phyloP scores from a whole-genome alignment of 2,888 invertebrate genomes.

The Nomada lathburiana region DNA sequence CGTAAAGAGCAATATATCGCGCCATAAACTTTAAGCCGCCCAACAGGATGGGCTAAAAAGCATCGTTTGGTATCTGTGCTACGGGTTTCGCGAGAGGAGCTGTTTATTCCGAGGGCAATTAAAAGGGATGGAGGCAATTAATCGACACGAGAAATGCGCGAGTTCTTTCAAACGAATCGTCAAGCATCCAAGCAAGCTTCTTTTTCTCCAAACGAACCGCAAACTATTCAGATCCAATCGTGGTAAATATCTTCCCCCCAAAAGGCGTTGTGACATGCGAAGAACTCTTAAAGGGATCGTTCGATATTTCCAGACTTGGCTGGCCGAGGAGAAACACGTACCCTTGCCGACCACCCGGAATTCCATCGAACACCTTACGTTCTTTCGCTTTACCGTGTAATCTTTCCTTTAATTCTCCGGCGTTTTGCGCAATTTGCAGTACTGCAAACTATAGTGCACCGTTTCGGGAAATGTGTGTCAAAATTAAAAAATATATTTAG shows the following conservation, averaged over 20 bases:
- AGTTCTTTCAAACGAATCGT: constrained; percentile 11
- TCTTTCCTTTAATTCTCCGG: background rate
- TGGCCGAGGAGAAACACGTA: background rate
- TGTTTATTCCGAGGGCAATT: constrained; percentile 4
- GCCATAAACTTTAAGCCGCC: background rate
- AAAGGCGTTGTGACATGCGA: constrained; percentile 21
- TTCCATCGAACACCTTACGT: background rate
- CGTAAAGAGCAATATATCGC: background rate
- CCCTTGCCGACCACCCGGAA: background rate
- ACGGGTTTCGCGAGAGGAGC: background rate
- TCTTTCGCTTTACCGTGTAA: background rate
- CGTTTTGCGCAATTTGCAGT: background rate
- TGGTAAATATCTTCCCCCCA: constrained; percentile 3
- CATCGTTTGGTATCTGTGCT: background rate
- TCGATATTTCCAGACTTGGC: background rate
- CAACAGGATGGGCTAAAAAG: background rate
- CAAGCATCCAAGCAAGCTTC: background rate
- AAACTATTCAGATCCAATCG: constrained; percentile 17
- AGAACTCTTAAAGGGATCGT: background rate
- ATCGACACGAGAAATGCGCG: constrained; percentile 6
- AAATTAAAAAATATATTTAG: too few relatives aligned
- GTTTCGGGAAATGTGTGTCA: too few relatives aligned
- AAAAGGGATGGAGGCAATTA: constrained; percentile 1
- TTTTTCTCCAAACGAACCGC: constrained; percentile 1
- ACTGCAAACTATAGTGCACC: too few relatives aligned